These are phyloP conservation scores for Lophius americanus DNA, from an alignment of 2,797 vertebrate species.

Conservation along the genomic window DNA sequence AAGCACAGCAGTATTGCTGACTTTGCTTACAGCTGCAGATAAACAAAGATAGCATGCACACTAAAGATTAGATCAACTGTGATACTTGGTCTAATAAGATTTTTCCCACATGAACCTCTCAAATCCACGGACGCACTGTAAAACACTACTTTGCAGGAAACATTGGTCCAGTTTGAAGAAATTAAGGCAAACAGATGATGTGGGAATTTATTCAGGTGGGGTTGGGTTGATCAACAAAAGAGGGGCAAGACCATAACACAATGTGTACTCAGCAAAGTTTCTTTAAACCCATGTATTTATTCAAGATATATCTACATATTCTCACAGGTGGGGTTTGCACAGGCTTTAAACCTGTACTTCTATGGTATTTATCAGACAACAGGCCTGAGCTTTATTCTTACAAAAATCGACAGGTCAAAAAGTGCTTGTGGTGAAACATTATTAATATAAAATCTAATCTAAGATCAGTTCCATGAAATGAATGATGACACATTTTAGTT, in stretches of 20 bases:
- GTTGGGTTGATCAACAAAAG: slow-evolving; percentile 6
- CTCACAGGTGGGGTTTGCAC: slow-evolving; percentile 1
- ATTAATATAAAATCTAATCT: no score
- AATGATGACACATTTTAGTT: no score
- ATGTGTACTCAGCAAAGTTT: slow-evolving; percentile 34
- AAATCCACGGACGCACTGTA: background rate
- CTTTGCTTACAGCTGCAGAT: slow-evolving; percentile 26
- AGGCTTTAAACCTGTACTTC: slow-evolving; percentile 1
- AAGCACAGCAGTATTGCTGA: slow-evolving; percentile 12
- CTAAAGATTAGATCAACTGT: slow-evolving; percentile 45
- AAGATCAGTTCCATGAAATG: no score
- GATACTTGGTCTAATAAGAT: slow-evolving; percentile 4
- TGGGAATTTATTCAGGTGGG: slow-evolving; percentile 5
- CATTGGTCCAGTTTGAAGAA: background rate
- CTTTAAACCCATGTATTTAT: slow-evolving; percentile 20
- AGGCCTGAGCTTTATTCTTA: background rate
- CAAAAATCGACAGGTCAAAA: background rate
- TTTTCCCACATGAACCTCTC: slow-evolving; percentile 4
- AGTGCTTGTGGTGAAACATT: background rate
- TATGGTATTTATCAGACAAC: background rate
- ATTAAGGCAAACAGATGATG: slow-evolving; percentile 4
- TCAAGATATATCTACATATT: slow-evolving; percentile 17
- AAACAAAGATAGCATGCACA: slow-evolving; percentile 34
- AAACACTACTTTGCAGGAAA: background rate
- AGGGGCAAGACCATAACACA: background rate